Evolutionary conservation across 2,113 vertebrate species (phyloP).

Genomic region (Pao palembangensis): DNA sequence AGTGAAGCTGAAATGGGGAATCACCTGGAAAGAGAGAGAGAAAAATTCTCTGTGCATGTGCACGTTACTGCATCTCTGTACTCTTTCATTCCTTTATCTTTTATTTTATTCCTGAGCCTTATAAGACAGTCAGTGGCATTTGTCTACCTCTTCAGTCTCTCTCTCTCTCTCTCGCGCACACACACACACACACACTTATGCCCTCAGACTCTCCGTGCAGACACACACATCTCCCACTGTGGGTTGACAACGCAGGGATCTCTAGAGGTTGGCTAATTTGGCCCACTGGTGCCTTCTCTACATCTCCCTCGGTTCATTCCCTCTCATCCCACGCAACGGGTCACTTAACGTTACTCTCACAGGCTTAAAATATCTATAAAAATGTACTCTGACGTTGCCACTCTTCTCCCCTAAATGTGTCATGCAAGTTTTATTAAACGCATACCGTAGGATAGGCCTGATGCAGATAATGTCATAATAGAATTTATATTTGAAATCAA

Average conservation of each 20-base stretch:
- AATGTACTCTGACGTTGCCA: slow-evolving; percentile 3
- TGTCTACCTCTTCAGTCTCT: slow-evolving; percentile 42
- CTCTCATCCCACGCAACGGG: slow-evolving; percentile 16
- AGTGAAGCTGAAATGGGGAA: slow-evolving; percentile 52
- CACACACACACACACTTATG: slow-evolving; percentile 1
- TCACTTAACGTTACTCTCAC: too few species aligned
- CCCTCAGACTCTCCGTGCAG: neutral
- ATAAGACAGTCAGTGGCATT: slow-evolving; percentile 43
- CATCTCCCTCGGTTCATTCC: slow-evolving; percentile 42
- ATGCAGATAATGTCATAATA: slow-evolving; percentile 13
- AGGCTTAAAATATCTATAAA: neutral
- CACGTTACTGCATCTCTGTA: slow-evolving; percentile 44
- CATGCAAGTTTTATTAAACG: slow-evolving; percentile 46
- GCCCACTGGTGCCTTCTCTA: slow-evolving; percentile 59
- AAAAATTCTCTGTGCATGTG: slow-evolving; percentile 13
- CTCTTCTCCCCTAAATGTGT: slow-evolving; percentile 9
- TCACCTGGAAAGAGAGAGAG: slow-evolving; percentile 54
- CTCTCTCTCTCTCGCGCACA: neutral
- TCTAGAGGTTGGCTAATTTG: slow-evolving; percentile 63
- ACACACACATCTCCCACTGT: slow-evolving; percentile 14
- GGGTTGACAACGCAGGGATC: slow-evolving; percentile 20
- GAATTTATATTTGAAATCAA: slow-evolving; percentile 13
- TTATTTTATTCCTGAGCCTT: slow-evolving; percentile 15
- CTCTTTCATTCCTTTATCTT: neutral
- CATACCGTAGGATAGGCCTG: slow-evolving; percentile 24